A percentile compares a stretch with the other conserved stretches of the same genome.
These are phyloP conservation scores for Pollenia amentaria DNA, from an alignment of 2,888 invertebrate species.

Conservation along the genomic window DNA sequence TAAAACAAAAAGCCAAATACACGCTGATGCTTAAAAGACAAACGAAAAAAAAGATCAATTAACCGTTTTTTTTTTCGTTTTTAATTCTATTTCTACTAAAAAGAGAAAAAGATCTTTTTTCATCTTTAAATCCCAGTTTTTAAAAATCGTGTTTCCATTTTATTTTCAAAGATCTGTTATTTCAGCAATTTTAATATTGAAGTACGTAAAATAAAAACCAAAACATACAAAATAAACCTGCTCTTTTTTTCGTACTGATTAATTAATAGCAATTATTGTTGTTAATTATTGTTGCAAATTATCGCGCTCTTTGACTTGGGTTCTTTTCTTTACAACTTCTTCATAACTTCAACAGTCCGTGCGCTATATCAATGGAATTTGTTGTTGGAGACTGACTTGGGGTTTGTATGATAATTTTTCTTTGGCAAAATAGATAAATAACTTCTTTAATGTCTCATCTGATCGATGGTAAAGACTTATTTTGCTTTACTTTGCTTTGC, in stretches of 20 bases:
- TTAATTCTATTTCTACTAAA: slow-evolving; percentile 16
- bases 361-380: background rate
- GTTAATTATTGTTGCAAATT: slow-evolving; percentile 72
- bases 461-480: background rate
- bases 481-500: background rate
- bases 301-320: slow-evolving; percentile 66
- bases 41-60: slow-evolving; percentile 28
- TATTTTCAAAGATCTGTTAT: background rate
- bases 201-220: background rate
- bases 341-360: slow-evolving; percentile 4
- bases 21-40: background rate
- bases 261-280: slow-evolving; percentile 69
- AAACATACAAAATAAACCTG: background rate
- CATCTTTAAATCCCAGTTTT: background rate
- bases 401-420: slow-evolving; percentile 26
- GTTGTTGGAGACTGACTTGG: background rate
- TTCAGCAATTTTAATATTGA: slow-evolving; percentile 11
- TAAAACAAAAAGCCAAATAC: background rate
- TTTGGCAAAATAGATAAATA: slow-evolving; percentile 13
- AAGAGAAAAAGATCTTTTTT: slow-evolving; percentile 14
- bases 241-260: slow-evolving; percentile 53
- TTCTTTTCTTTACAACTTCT: slow-evolving; percentile 22
- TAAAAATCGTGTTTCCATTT: slow-evolving; percentile 20
- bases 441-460: slow-evolving; percentile 20
- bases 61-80: slow-evolving; percentile 16